Conservation (phyloP, 2,888 invertebrate genomes). For the Ectemnius cavifrons region DNA sequence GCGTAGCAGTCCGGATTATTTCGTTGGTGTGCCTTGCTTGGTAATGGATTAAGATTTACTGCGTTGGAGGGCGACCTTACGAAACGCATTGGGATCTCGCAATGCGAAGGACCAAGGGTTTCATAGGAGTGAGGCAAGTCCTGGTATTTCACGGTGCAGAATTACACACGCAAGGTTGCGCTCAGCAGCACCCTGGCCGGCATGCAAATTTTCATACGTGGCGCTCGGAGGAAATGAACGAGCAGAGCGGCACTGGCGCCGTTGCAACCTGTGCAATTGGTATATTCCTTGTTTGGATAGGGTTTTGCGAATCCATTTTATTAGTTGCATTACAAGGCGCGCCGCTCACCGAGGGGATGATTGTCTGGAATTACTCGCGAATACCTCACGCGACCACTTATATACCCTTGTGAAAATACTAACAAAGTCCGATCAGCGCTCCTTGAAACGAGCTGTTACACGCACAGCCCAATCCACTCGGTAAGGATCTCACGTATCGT, state of each 20-base stretch:
- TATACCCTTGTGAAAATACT: not conserved
- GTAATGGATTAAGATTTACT: conserved; percentile 38
- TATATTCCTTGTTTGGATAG: conserved; percentile 33
- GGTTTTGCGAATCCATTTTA: conserved; percentile 26
- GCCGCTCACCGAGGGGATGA: conserved; percentile 19
- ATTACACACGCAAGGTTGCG: conserved; percentile 43
- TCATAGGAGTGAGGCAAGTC: conserved; percentile 24
- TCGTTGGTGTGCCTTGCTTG: not conserved
- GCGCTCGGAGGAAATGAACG: conserved; percentile 29
- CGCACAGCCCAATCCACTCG: too few relatives aligned
- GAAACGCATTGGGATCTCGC: conserved; percentile 21
- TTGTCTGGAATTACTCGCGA: conserved; percentile 26
- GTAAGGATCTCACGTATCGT: too few relatives aligned
- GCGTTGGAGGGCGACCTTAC: conserved; percentile 27
- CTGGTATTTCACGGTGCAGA: conserved; percentile 38
- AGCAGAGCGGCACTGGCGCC: too few relatives aligned
- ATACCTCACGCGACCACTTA: conserved; percentile 29
- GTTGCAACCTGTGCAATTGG: conserved; percentile 29
- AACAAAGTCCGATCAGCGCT: not conserved
- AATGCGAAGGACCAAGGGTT: conserved; percentile 8
- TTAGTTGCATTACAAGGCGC: conserved; percentile 30
- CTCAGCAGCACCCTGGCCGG: conserved; percentile 19
- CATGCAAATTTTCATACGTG: conserved; percentile 46
- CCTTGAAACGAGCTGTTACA: too few relatives aligned
- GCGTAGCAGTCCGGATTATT: not conserved